Evolutionary conservation across 2,888 invertebrate genomes (phyloP), one percentile per base, ranked within the genome.

Genomic region (Gasteruption jaculator): DNA sequence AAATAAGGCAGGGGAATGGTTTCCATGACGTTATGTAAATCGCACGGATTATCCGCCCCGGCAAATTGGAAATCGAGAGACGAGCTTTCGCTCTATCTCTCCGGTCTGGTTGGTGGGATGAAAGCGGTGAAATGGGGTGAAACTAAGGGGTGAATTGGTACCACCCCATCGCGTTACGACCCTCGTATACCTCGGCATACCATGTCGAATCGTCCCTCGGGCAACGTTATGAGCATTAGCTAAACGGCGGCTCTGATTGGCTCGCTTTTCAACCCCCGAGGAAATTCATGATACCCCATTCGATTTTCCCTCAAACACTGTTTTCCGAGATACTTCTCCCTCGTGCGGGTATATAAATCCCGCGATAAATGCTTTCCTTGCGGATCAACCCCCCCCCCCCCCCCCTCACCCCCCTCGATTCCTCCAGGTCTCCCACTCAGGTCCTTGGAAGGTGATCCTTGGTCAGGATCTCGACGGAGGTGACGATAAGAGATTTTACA

Each of bases 21-120:
- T 57, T 52, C 54, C 53, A 57, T 56, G 55, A 56, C 53, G 59
- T 58, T 61, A 61, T 61, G 61, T 61, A 61, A 61, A 61, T 61
- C 53, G 48, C 40, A 40, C 55, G 58, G 58, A 55, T 49, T 58
- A 58, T 53, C 47, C 47, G 55, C 39, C 49, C 48, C 51, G 50
- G 58, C 45, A 61, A 61, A 60, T 61, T 61, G 58, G 55, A 56
- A 56, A 56, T 50, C 43, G 49, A 20, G 30, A 39, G 39, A 38
- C 45, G 41, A 8, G 38, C 19, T 33, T 34, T 25, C 32, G 37
- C 31, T 38, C 39, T 24, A 14, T 11, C 26, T 33, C 46, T 7
- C 34, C 18, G 16, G 30, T 15, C 33, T n/a, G 21, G 21, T 22
- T 18, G 29, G 36, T 29, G 36, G 35, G 29, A 30, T 32, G 26